Percentiles rank a stretch among this genome's conserved stretches.
Evolutionary conservation across 1,140 invertebrate species (phyloP).

Genomic region (Drosophila ficusphila): DNA sequence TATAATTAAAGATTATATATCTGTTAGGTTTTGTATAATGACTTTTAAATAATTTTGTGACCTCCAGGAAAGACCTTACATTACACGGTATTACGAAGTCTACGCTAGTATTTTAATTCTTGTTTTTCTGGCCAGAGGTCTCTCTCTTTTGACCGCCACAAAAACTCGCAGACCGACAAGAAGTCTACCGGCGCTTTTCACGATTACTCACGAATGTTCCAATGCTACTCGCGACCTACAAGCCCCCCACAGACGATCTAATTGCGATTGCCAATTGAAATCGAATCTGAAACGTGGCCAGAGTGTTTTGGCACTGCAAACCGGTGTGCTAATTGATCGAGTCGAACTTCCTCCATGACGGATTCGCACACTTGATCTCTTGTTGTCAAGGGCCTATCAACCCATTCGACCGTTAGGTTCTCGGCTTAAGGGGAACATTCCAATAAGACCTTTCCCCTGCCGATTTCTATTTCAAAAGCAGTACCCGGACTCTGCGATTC

Average conservation of each 20-base stretch:
- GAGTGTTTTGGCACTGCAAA: neutral
- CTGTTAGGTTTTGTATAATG: no score
- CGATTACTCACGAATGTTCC: constrained; percentile 35
- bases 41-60: no score
- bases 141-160: neutral
- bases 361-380: neutral
- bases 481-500: constrained; percentile 36
- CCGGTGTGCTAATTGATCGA: neutral
- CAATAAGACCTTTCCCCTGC: constrained; percentile 14
- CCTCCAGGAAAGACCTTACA: no score
- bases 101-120: neutral
- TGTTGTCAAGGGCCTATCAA: constrained; percentile 11
- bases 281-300: neutral
- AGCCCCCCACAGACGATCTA: neutral
- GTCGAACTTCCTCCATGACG: neutral
- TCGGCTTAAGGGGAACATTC: neutral
- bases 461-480: constrained; percentile 45
- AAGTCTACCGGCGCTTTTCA: constrained; percentile 42
- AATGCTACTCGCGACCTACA: neutral
- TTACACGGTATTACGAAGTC: constrained; percentile 17
- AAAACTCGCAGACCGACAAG: constrained; percentile 24
- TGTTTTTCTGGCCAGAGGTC: neutral
- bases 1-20: no score
- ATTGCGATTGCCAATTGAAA: constrained; percentile 7
- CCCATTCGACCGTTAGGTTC: constrained; percentile 16